Evolutionary conservation across 2,113 vertebrate species (phyloP), one percentile per base, ranked within the genome.

Genomic region (Orientallactaga bullata): DNA sequence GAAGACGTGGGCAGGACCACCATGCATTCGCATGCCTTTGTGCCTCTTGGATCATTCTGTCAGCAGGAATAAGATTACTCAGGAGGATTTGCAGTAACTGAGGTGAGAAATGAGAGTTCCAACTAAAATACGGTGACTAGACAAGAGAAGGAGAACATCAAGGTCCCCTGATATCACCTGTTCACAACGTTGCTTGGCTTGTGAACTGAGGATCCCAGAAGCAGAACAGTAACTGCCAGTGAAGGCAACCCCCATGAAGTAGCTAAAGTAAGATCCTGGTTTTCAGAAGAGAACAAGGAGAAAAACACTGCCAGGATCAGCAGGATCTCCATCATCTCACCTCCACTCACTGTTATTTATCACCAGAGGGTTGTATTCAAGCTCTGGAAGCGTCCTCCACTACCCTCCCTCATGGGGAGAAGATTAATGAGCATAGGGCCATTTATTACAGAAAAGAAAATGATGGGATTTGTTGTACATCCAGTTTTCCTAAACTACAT

Each of bases 361-460:
- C 76, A 85, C 28, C 76, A 65, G 66, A 80, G 51, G n/a, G 23
- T 47, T 82, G 28, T 35, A 7, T 39, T 90, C 39, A 58, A 76
- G 30, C 55, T 88, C 81, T 55, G 23, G 11, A 94, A 26, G 5
- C 58, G 90, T 35, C 35, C 47, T 71, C 55, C 39, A 11, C 71
- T 15, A 69, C 60, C 47, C 60, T 23, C n/a, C 78, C 30, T 32
- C 10, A 28, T 55, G 85, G 68, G 32, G 92, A 87, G 28, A 88
- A 91, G 81, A 87, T n/a, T 71, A 66, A 26, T 72, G 51, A 68
- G 76, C 9, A 4, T 5, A 80, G 69, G 74, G 21, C 37, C 39
- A 86, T 95, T 92, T 92, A 55, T 95, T 39, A 91, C 5, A 55
- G 58, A 73, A 80, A 80, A 78, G 80, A 55, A 55, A 55, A 73